phyloP scores from a whole-genome alignment of 2,888 invertebrate species.

The Tortrix viridana region DNA sequence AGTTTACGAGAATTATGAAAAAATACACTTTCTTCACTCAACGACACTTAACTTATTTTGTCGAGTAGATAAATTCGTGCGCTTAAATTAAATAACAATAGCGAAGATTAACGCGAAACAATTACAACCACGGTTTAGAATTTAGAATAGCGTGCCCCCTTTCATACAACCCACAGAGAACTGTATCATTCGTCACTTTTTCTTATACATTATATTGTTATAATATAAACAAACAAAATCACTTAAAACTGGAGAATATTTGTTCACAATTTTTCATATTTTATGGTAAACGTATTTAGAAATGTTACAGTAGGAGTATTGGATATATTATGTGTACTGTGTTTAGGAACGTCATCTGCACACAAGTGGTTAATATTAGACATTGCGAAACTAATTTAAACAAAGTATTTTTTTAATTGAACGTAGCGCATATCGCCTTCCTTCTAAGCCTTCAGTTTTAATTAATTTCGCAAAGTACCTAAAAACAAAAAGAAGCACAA shows the following conservation, averaged over 20 bases:
- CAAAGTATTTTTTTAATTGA: too few relatives aligned
- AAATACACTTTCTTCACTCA: slow-evolving; percentile 65
- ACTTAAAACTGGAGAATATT: too few relatives aligned
- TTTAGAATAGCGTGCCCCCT: slow-evolving; percentile 29
- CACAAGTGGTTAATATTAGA: too few relatives aligned
- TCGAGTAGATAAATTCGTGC: slow-evolving; percentile 78
- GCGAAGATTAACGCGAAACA: slow-evolving; percentile 61
- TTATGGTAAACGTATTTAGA: too few relatives aligned
- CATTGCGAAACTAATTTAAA: neutral
- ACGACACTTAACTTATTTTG: slow-evolving; percentile 60
- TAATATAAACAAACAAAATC: too few relatives aligned
- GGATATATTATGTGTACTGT: too few relatives aligned
- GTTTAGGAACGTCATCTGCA: too few relatives aligned
- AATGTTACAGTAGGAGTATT: too few relatives aligned
- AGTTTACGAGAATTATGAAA: slow-evolving; percentile 67
- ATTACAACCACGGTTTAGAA: slow-evolving; percentile 64
- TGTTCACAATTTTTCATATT: too few relatives aligned
- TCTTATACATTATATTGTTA: neutral
- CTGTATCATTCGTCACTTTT: slow-evolving; percentile 1
- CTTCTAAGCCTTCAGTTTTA: neutral
- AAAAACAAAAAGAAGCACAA: slow-evolving; percentile 37
- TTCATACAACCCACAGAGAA: neutral
- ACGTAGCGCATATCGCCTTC: too few relatives aligned
- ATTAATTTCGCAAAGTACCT: slow-evolving; percentile 12
- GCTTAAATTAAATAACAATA: slow-evolving; percentile 69